Percentiles rank a stretch among this genome's conserved stretches.
These are phyloP conservation scores for Bufo bufo DNA, from an alignment of 2,113 vertebrate genomes.

Conservation along the genomic window DNA sequence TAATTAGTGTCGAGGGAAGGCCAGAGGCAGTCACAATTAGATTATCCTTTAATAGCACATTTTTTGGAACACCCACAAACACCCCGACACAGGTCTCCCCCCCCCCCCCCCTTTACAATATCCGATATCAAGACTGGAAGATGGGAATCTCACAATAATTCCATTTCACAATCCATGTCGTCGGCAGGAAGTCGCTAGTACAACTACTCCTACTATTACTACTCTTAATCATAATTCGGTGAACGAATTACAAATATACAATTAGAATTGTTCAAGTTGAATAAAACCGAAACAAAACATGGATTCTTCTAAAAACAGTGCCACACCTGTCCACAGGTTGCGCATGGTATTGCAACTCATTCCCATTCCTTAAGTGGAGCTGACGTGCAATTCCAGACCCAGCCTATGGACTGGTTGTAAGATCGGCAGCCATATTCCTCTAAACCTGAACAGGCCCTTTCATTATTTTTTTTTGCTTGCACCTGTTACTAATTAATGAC, in stretches of 20 bases:
- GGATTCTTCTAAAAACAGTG: no score
- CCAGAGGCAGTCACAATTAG: no score
- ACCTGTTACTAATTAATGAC: background rate
- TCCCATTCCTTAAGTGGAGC: background rate
- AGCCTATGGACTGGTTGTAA: no score
- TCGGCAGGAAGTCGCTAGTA: background rate
- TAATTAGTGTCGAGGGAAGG: no score
- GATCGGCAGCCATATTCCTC: no score
- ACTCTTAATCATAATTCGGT: no score
- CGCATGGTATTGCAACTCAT: background rate
- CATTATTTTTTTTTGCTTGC: background rate
- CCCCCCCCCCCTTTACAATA: no score
- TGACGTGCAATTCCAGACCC: no score
- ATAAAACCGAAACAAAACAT: no score
- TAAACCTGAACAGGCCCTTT: background rate
- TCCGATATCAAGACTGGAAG: background rate
- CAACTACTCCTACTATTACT: background rate
- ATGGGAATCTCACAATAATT: background rate
- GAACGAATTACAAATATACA: no score
- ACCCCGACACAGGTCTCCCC: background rate
- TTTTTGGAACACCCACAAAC: background rate
- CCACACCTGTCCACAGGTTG: background rate
- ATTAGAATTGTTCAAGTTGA: no score
- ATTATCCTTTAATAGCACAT: background rate
- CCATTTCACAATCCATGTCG: background rate